Conservation (phyloP, 2,888 invertebrate species). For the Selenia dentaria region DNA sequence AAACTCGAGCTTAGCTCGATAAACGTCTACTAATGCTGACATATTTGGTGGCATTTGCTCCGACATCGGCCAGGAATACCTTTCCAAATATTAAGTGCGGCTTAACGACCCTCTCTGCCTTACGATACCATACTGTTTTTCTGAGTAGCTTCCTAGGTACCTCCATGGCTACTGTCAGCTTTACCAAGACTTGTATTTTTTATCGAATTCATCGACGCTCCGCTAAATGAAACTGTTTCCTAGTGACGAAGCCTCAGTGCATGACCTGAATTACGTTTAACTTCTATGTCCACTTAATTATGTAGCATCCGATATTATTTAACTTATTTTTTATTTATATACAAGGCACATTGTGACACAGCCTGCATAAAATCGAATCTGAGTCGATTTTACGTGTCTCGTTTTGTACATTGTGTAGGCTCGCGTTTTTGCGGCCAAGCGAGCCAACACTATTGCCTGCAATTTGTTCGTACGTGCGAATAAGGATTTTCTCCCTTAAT, state of each 20-base stretch:
- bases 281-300: slow-evolving; percentile 7
- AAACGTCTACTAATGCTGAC: slow-evolving; percentile 50
- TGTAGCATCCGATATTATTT: slow-evolving; percentile 18
- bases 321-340: no score
- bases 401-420: slow-evolving; percentile 15
- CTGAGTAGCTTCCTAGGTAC: slow-evolving; percentile 18
- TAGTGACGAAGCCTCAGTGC: slow-evolving; percentile 2
- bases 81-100: slow-evolving; percentile 48
- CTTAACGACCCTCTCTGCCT: slow-evolving; percentile 58
- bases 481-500: slow-evolving; percentile 70
- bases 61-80: slow-evolving; percentile 43
- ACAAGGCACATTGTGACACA: no score
- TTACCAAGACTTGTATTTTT: background rate
- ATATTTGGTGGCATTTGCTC: slow-evolving; percentile 64
- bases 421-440: slow-evolving; percentile 36
- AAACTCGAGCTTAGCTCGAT: slow-evolving; percentile 54
- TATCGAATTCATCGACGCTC: no score
- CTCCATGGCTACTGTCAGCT: slow-evolving; percentile 2
- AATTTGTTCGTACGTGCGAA: slow-evolving; percentile 80
- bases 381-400: slow-evolving; percentile 7
- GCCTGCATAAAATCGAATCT: slow-evolving; percentile 4
- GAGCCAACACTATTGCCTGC: slow-evolving; percentile 53
- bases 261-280: slow-evolving; percentile 1
- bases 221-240: no score
- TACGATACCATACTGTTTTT: slow-evolving; percentile 30